Percentiles rank a stretch among this genome's conserved stretches.
Conservation (phyloP, 2,113 vertebrate genomes). For the Chitala chitala region DNA sequence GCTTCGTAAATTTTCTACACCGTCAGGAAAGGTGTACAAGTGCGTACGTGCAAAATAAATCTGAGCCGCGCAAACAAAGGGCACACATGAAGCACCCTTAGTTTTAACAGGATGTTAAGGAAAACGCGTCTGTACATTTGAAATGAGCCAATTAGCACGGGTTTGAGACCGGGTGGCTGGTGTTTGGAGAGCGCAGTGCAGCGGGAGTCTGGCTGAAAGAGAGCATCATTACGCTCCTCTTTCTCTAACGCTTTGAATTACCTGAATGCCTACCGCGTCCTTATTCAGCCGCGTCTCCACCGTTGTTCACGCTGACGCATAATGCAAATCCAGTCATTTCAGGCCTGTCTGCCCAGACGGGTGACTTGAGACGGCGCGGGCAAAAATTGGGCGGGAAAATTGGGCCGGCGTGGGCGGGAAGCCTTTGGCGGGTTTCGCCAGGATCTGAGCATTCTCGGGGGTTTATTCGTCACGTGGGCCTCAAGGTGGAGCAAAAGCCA, state of each 20-base stretch:
- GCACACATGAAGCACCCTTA: neutral
- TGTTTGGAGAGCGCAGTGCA: neutral
- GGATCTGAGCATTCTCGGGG: neutral
- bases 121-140: neutral
- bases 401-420: neutral
- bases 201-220: neutral
- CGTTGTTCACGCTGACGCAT: neutral
- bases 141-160: constrained; percentile 21
- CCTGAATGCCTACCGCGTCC: neutral
- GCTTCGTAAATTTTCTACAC: neutral
- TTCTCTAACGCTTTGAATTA: constrained; percentile 4
- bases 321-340: neutral
- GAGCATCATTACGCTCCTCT: constrained; percentile 18
- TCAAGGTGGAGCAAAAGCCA: neutral
- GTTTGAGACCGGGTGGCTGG: neutral
- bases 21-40: neutral
- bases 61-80: neutral
- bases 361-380: neutral
- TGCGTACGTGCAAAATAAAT: neutral
- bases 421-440: neutral
- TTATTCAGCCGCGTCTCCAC: neutral
- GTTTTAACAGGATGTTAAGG: neutral
- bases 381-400: neutral
- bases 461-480: neutral
- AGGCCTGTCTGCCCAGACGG: neutral